Conservation (phyloP, 2,113 vertebrate genomes). For the Axis porcinus region DNA sequence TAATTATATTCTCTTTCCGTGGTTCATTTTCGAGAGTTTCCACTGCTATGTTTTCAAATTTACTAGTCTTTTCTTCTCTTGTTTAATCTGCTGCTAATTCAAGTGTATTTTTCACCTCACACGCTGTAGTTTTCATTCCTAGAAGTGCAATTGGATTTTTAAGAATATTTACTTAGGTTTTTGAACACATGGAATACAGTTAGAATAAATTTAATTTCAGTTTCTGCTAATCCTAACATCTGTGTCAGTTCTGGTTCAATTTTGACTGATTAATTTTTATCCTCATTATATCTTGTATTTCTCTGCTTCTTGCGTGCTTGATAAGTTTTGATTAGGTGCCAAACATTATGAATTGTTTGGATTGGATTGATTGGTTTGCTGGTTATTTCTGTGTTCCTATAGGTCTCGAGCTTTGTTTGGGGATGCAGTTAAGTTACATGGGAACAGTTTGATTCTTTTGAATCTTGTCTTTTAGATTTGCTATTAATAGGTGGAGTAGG, state of each 20-base stretch:
- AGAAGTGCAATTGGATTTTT: background rate
- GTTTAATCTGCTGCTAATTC: background rate
- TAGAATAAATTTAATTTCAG: background rate
- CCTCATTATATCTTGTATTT: background rate
- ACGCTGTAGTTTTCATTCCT: background rate
- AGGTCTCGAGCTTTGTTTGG: background rate
- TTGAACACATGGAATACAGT: background rate
- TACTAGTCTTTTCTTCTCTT: background rate
- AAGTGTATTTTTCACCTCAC: background rate
- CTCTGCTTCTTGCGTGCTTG: background rate
- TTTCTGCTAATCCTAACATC: slow-evolving; percentile 7
- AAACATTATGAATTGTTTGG: background rate
- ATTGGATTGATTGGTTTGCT: background rate
- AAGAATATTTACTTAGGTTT: background rate
- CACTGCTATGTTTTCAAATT: background rate
- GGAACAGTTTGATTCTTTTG: background rate
- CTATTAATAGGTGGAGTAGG: background rate
- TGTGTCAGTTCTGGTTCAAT: background rate
- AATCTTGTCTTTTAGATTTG: background rate
- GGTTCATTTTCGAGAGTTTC: background rate
- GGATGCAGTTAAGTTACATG: background rate
- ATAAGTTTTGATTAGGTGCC: background rate
- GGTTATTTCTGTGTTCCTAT: background rate
- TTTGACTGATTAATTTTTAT: background rate
- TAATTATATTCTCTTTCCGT: background rate